Evolutionary conservation across 2,888 invertebrate species (phyloP).

Genomic region (Pomacea canaliculata): DNA sequence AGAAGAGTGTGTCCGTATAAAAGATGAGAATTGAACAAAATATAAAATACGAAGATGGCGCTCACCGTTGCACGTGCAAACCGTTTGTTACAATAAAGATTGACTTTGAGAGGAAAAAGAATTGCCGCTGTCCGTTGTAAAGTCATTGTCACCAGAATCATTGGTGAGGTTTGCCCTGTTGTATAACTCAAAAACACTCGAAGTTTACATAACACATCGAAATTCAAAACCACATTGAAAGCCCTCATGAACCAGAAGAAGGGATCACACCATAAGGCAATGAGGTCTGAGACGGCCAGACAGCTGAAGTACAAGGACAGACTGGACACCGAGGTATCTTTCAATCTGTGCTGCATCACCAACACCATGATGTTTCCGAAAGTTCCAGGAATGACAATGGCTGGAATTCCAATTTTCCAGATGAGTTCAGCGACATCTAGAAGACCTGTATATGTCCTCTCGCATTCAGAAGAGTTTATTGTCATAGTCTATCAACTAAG

Average conservation of each 20-base stretch:
- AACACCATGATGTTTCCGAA: slow-evolving; percentile 11
- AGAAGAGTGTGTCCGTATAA: slow-evolving; percentile 4
- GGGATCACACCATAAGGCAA: slow-evolving; percentile 27
- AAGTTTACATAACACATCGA: slow-evolving; percentile 25
- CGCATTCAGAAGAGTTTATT: no score
- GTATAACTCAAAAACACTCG: slow-evolving; percentile 8
- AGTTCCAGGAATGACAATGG: neutral
- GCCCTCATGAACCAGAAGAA: slow-evolving; percentile 7
- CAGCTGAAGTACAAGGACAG: slow-evolving; percentile 24
- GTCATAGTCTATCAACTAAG: no score
- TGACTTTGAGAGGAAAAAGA: slow-evolving; percentile 22
- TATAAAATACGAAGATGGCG: neutral
- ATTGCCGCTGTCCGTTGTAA: slow-evolving; percentile 17
- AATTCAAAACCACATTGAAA: slow-evolving; percentile 4
- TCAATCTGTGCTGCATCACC: neutral
- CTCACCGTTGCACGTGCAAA: neutral
- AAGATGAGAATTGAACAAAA: slow-evolving; percentile 7
- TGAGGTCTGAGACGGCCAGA: slow-evolving; percentile 31
- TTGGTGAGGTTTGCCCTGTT: slow-evolving; percentile 19
- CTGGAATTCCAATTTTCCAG: neutral
- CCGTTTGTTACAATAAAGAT: neutral
- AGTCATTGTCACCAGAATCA: slow-evolving; percentile 30
- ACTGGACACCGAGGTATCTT: neutral
- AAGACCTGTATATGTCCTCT: neutral
- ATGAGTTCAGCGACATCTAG: neutral